phyloP scores from a whole-genome alignment of 2,797 vertebrate species.

The Erethizon dorsatum region DNA sequence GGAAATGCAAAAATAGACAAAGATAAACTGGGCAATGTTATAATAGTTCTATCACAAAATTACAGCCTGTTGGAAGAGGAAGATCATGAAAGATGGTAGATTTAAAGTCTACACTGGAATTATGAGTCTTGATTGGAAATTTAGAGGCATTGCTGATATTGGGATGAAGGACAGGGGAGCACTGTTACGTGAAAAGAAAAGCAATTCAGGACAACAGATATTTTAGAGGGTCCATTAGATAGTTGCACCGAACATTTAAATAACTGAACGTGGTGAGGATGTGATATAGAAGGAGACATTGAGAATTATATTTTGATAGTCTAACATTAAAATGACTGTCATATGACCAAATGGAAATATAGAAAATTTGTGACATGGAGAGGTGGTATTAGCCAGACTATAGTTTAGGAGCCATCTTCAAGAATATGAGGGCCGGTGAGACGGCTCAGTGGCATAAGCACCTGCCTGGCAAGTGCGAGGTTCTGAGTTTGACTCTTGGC shows the following conservation, averaged over 20 bases:
- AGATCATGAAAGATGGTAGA: background rate
- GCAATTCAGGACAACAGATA: background rate
- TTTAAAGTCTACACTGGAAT: background rate
- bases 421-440: too few relatives aligned
- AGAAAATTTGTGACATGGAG: background rate
- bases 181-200: background rate
- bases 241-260: background rate
- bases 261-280: background rate
- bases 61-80: too few relatives aligned
- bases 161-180: background rate
- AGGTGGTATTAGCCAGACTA: background rate
- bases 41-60: background rate
- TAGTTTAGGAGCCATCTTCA: background rate
- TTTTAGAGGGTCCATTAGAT: background rate
- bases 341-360: background rate
- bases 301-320: background rate
- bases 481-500: too few relatives aligned
- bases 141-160: background rate
- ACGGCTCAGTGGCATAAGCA: too few relatives aligned
- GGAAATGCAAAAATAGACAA: background rate
- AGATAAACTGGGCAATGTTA: background rate
- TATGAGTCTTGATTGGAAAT: background rate
- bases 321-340: background rate
- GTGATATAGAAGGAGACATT: background rate
- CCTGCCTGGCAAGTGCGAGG: too few relatives aligned